Evolutionary conservation across 2,797 vertebrate species (phyloP).

Genomic region (Eidolon dupreanum): DNA sequence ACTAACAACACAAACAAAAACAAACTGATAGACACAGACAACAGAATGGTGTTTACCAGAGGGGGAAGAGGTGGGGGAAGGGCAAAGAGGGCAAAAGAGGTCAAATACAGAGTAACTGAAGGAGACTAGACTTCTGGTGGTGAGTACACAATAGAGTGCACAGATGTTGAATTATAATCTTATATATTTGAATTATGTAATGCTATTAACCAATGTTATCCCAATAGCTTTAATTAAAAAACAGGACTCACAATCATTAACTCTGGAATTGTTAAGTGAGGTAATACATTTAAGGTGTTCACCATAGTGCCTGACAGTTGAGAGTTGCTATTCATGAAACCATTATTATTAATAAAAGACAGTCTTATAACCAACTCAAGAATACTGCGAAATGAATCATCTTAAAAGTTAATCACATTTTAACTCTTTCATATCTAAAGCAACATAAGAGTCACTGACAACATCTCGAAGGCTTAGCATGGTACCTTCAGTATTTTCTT

Average conservation of each 20-base stretch:
- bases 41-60: too few relatives aligned
- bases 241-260: not conserved
- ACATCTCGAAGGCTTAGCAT: not conserved
- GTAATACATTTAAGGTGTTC: not conserved
- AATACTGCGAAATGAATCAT: not conserved
- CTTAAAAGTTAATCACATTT: conserved; percentile 6
- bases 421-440: not conserved
- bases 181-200: too few relatives aligned
- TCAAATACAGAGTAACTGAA: too few relatives aligned
- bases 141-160: too few relatives aligned
- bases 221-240: too few relatives aligned
- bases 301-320: not conserved
- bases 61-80: too few relatives aligned
- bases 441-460: not conserved
- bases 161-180: too few relatives aligned
- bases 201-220: too few relatives aligned
- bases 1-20: too few relatives aligned
- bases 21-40: too few relatives aligned
- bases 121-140: too few relatives aligned
- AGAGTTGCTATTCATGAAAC: not conserved
- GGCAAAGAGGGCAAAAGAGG: too few relatives aligned
- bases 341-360: not conserved
- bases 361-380: not conserved
- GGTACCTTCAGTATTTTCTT: not conserved
- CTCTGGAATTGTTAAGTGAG: not conserved